Evolutionary conservation across 2,113 vertebrate species (phyloP).

Genomic region (Anarhynchus alexandrinus): DNA sequence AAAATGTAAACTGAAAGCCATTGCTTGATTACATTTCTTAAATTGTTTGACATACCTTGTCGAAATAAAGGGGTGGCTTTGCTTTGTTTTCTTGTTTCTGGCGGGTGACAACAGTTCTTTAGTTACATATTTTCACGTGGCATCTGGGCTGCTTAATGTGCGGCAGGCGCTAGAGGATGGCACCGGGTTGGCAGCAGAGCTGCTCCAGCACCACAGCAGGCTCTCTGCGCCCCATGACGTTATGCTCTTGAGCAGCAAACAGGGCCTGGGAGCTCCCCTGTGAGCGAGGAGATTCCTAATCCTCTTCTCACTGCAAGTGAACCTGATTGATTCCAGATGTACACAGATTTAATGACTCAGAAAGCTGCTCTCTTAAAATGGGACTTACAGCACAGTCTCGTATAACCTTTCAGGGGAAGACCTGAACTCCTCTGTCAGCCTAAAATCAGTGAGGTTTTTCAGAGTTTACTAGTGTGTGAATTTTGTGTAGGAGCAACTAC

Average conservation of each 20-base stretch:
- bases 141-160: not conserved
- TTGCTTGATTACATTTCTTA: not conserved
- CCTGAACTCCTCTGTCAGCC: not conserved
- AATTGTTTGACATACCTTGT: not conserved
- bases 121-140: not conserved
- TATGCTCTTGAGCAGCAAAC: not conserved
- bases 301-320: slow-evolving; percentile 36
- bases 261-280: slow-evolving; percentile 10
- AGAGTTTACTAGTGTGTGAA: not conserved
- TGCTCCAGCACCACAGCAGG: not conserved
- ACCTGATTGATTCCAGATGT: slow-evolving; percentile 71
- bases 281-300: slow-evolving; percentile 18
- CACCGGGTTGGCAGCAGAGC: not conserved
- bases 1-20: not conserved
- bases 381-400: not conserved
- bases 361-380: slow-evolving; percentile 41
- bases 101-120: not conserved
- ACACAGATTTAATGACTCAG: slow-evolving; percentile 24
- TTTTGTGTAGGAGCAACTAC: not conserved
- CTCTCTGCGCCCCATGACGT: not conserved
- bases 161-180: not conserved
- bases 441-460: slow-evolving; percentile 1
- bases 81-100: not conserved
- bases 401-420: not conserved
- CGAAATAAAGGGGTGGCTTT: not conserved